Evolutionary conservation across 2,113 vertebrate species (phyloP).

Genomic region (Rissa tridactyla): DNA sequence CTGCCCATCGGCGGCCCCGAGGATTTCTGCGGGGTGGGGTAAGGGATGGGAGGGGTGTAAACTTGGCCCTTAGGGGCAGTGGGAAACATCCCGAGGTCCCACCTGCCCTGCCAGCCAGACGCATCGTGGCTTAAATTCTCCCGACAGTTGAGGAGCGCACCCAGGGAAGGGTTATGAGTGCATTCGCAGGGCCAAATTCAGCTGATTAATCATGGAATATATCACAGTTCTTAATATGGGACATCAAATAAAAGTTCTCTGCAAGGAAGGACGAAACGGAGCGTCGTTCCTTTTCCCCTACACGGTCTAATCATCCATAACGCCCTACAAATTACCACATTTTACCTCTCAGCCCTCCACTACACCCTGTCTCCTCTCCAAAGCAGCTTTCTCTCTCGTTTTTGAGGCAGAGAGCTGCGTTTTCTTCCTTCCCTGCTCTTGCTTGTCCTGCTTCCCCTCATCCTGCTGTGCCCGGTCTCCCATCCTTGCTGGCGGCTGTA

Average conservation of each 20-base stretch:
- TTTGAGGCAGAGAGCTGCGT: not conserved
- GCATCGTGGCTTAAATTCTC: not conserved
- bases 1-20: not conserved
- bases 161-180: not conserved
- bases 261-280: not conserved
- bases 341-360: not conserved
- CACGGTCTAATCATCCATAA: accelerated
- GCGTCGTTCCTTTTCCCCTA: not conserved
- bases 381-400: not conserved
- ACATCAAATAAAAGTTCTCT: not conserved
- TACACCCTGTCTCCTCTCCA: not conserved
- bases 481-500: accelerated
- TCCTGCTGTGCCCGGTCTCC: not conserved
- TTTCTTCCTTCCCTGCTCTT: not conserved
- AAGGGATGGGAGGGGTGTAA: not conserved
- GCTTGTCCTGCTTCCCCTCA: not conserved
- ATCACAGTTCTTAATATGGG: not conserved
- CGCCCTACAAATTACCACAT: not conserved
- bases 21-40: not conserved
- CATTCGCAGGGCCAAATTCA: not conserved
- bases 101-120: not conserved
- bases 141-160: accelerated
- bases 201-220: not conserved
- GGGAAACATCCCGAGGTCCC: not conserved
- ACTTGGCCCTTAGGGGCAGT: not conserved